Evolutionary conservation across 1,140 invertebrate species (phyloP).

Genomic region (Drosophila trapezifrons): DNA sequence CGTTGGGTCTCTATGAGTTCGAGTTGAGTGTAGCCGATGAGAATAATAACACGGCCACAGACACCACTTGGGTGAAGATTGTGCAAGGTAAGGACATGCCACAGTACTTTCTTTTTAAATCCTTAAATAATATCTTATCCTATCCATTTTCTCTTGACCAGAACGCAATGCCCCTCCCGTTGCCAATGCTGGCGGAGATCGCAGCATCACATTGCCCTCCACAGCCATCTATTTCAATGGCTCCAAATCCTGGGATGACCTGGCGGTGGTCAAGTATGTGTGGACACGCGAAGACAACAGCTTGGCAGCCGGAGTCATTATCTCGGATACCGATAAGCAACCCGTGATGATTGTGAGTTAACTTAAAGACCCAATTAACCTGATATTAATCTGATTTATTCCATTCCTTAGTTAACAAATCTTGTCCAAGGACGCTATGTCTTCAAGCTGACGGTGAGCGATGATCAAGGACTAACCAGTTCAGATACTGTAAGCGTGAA

Average conservation of each 20-base stretch:
- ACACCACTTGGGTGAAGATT: conserved; percentile 91
- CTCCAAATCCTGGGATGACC: conserved; percentile 93
- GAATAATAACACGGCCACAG: conserved; percentile 90
- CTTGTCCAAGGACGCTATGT: conserved; percentile 94
- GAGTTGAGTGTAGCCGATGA: conserved; percentile 93
- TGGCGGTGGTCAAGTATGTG: conserved; percentile 92
- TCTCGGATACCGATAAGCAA: conserved; percentile 89
- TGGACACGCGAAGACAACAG: conserved; percentile 93
- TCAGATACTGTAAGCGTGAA: conserved; percentile 93
- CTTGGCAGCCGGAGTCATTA: conserved; percentile 92
- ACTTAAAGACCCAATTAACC: neutral
- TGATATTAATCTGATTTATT: neutral
- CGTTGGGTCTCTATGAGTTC: conserved; percentile 93
- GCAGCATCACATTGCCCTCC: conserved; percentile 90
- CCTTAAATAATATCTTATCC: neutral
- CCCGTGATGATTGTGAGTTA: conserved; percentile 90
- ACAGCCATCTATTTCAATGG: conserved; percentile 93
- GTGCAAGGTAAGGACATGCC: conserved; percentile 90
- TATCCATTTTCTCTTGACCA: conserved; percentile 79
- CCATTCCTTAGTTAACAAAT: conserved; percentile 88
- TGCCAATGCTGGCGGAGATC: conserved; percentile 94
- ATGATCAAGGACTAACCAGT: conserved; percentile 93
- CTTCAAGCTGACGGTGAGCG: conserved; percentile 94
- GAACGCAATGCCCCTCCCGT: conserved; percentile 95
- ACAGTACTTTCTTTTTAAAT: neutral